Conservation (phyloP, 2,113 vertebrate genomes). For the Mellivora capensis region DNA sequence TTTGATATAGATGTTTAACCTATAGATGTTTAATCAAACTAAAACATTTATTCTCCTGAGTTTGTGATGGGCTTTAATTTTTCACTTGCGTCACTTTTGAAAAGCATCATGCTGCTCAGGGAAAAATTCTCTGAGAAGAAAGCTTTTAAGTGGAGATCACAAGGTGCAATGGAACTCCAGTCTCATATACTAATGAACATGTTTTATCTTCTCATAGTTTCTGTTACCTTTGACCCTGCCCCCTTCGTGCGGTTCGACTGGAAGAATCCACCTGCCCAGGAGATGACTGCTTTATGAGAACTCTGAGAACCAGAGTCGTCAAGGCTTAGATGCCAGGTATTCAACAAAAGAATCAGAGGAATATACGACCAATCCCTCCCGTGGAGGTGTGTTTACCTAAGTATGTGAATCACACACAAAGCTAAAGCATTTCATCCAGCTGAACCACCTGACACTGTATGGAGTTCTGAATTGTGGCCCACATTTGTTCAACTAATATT, state of each 20-base stretch:
- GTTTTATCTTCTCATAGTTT: not conserved
- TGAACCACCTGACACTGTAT: not conserved
- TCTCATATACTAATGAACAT: not conserved
- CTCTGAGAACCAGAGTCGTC: not conserved
- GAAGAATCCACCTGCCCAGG: not conserved
- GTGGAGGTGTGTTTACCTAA: not conserved
- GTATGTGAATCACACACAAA: not conserved
- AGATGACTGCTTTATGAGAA: not conserved
- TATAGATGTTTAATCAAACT: not conserved
- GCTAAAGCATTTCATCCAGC: not conserved
- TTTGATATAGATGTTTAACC: not conserved
- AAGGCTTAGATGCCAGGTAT: not conserved
- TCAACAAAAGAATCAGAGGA: not conserved
- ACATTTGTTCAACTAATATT: not conserved
- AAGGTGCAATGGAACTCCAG: not conserved
- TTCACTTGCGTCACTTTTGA: not conserved
- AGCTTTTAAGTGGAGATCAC: not conserved
- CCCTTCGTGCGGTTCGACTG: not conserved
- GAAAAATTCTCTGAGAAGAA: not conserved
- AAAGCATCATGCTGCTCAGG: not conserved
- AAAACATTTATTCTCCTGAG: not conserved
- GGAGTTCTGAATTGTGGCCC: not conserved
- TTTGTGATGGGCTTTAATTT: not conserved
- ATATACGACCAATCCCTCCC: not conserved
- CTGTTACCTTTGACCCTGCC: not conserved